These are phyloP conservation scores for Mythimna loreyi DNA, from an alignment of 2,888 invertebrate species.

Conservation along the genomic window DNA sequence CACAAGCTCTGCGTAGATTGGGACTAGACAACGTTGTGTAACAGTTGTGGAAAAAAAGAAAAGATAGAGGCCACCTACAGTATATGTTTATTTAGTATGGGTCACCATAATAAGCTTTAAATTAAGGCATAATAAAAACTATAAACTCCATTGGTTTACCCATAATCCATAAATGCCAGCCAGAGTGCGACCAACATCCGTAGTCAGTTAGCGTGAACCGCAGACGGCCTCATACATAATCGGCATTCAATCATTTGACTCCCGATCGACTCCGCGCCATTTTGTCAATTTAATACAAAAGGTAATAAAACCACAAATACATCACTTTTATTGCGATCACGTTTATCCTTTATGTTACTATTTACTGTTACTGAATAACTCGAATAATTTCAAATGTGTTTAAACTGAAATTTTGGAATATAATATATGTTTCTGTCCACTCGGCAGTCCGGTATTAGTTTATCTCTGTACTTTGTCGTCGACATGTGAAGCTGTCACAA, in stretches of 20 bases:
- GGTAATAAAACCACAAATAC: slow-evolving; percentile 52
- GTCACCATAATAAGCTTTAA: too few relatives aligned
- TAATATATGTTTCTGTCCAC: slow-evolving; percentile 33
- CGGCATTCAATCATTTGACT: slow-evolving; percentile 47
- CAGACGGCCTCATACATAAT: slow-evolving; percentile 52
- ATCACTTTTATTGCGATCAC: slow-evolving; percentile 52
- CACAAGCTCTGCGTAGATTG: too few relatives aligned
- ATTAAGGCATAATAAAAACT: too few relatives aligned
- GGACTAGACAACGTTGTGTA: too few relatives aligned
- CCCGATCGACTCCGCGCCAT: slow-evolving; percentile 29
- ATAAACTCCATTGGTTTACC: background rate
- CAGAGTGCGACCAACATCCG: slow-evolving; percentile 26
- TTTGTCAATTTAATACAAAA: slow-evolving; percentile 56
- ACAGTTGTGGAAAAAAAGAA: too few relatives aligned
- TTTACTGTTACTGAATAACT: slow-evolving; percentile 28
- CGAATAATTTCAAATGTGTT: slow-evolving; percentile 19
- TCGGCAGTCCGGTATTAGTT: slow-evolving; percentile 50
- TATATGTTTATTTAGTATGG: too few relatives aligned
- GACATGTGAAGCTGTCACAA: slow-evolving; percentile 67
- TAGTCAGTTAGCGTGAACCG: slow-evolving; percentile 26
- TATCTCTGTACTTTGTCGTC: slow-evolving; percentile 54
- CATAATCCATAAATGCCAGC: slow-evolving; percentile 33
- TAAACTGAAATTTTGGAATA: slow-evolving; percentile 38
- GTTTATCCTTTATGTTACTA: slow-evolving; percentile 39
- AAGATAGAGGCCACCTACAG: too few relatives aligned